Percentiles rank a stretch among this genome's conserved stretches.
phyloP scores from a whole-genome alignment of 2,113 vertebrate species.

The Diphyllodes magnificus region DNA sequence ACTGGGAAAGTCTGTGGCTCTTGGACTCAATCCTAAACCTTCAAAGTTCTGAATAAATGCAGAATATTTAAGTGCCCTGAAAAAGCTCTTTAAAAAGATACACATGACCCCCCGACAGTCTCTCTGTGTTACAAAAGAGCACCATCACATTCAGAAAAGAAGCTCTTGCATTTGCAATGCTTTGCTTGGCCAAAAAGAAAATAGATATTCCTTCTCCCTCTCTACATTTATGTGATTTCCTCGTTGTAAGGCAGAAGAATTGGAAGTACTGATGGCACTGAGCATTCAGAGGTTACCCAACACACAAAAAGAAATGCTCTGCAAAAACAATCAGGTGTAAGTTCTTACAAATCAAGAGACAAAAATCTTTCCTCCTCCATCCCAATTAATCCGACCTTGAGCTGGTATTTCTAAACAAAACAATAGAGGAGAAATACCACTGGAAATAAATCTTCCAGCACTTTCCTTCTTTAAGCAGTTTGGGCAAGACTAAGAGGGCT shows the following conservation, averaged over 20 bases:
- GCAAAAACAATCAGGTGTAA: background rate
- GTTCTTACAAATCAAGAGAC: background rate
- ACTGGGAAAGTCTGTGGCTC: background rate
- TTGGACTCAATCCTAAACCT: background rate
- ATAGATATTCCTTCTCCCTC: background rate
- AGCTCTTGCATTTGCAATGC: background rate
- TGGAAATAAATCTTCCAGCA: background rate
- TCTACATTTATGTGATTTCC: background rate
- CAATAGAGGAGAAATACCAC: background rate
- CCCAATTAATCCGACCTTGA: background rate
- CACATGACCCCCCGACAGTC: rapidly evolving
- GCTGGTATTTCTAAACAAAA: background rate
- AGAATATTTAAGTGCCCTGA: background rate
- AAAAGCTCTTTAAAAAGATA: background rate
- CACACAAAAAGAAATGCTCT: background rate
- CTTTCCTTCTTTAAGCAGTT: background rate
- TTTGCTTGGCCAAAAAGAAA: background rate
- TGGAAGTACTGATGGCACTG: background rate
- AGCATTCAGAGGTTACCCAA: background rate
- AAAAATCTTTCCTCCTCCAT: background rate
- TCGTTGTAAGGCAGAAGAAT: background rate
- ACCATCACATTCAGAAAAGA: background rate
- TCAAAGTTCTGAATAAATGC: background rate
- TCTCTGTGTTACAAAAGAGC: background rate
- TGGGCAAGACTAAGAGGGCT: background rate